Percentiles rank a stretch among this genome's conserved stretches.
phyloP scores from a whole-genome alignment of 2,888 invertebrate genomes.

The Oscheius sp. region DNA sequence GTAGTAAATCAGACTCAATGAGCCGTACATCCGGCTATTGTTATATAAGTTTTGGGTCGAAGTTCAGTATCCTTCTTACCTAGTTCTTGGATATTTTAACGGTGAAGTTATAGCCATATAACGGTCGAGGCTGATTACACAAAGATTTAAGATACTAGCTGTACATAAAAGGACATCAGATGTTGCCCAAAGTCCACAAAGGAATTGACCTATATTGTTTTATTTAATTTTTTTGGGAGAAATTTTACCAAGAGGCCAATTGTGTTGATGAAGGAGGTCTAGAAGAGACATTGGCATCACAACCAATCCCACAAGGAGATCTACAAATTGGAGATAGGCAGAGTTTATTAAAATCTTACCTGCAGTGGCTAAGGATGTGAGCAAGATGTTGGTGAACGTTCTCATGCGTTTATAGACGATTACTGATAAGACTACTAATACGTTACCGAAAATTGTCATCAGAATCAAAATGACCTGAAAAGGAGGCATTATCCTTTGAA shows the following conservation, averaged over 20 bases:
- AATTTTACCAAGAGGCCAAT: slow-evolving; percentile 66
- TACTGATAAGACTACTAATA: slow-evolving; percentile 71
- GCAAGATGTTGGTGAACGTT: slow-evolving; percentile 71
- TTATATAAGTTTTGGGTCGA: neutral
- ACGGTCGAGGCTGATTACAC: slow-evolving; percentile 70
- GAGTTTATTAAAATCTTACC: slow-evolving; percentile 47
- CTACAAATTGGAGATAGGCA: slow-evolving; percentile 40
- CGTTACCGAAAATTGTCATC: slow-evolving; percentile 70
- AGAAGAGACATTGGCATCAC: slow-evolving; percentile 71
- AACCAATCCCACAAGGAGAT: slow-evolving; percentile 70
- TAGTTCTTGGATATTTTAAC: slow-evolving; percentile 69
- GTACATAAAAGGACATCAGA: slow-evolving; percentile 70
- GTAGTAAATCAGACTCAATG: neutral
- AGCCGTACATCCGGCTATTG: slow-evolving; percentile 9
- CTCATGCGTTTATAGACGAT: slow-evolving; percentile 71
- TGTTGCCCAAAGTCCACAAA: slow-evolving; percentile 68
- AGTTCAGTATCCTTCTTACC: slow-evolving; percentile 45
- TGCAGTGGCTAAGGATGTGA: slow-evolving; percentile 71
- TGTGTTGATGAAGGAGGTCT: slow-evolving; percentile 69
- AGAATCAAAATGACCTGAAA: slow-evolving; percentile 68
- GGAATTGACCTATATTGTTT: slow-evolving; percentile 46
- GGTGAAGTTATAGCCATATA: slow-evolving; percentile 72
- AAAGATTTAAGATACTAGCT: slow-evolving; percentile 69
- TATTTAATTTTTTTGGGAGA: neutral
- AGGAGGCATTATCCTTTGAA: neutral